Evolutionary conservation across 2,113 vertebrate species (phyloP), one percentile per base, ranked within the genome.

Genomic region (Hypocryptadius cinnamomeus): DNA sequence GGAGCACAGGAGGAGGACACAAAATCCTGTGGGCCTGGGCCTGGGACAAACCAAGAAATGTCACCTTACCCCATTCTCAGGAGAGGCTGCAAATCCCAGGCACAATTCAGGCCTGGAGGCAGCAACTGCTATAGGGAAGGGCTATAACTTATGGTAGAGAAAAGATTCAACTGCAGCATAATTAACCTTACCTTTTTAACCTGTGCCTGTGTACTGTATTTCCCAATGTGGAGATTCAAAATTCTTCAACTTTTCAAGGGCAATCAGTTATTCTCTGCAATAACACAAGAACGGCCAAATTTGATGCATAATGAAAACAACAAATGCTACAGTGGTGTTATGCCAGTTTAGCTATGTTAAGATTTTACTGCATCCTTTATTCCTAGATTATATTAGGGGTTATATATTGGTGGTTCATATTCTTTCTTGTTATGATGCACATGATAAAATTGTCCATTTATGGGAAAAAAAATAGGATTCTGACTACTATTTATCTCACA

Each of bases 21-120:
- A 1, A 33, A 84, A 64, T 35, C 15, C 76, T 61, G 21, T 0
- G 0, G 12, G 21, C 7, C 33, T 68, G 22, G 27, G n/a, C 13
- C 33, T 3, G 2, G 19, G 31, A 61, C 54, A 70, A 70, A 81
- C 8, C 0, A 0, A 53, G 14, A 3, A 1, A 8, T 11, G 40
- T 0, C 2, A 69, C 33, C 35, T 90, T 35, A 9, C 18, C 14
- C 22, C 0, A 0, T 60, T 30, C 31, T 82, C 48, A 59, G 11
- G 31, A 54, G 23, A 79, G 11, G 20, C 33, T 82, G 47, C 18
- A 76, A 70, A 78, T 71, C 30, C 66, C 66, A 59, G n/a, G 50
- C 1, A 1, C 76, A 50, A n/a, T 27, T 70, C 47, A 66, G 40
- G 42, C n/a, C 73, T 80, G 37, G 18, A 89, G 61, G 74, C 10